These are phyloP conservation scores for Pristionchus arcanus DNA, from an alignment of 2,888 invertebrate genomes.

Conservation along the genomic window DNA sequence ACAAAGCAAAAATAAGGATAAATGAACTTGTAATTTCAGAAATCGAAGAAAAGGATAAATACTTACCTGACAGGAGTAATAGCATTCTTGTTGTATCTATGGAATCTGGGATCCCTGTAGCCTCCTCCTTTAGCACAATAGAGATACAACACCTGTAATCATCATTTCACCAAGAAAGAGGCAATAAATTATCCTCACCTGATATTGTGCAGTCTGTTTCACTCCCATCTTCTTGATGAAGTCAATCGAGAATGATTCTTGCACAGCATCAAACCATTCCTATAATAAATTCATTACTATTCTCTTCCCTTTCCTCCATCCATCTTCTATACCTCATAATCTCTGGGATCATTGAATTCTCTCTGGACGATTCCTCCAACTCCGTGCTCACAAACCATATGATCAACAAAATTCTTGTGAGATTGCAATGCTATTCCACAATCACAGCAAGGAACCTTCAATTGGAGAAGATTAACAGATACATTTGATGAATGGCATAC, in stretches of 20 bases:
- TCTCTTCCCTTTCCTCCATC: not conserved
- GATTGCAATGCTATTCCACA: slow-evolving; percentile 57
- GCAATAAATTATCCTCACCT: slow-evolving; percentile 40
- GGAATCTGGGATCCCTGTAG: slow-evolving; percentile 54
- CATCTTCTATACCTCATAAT: slow-evolving; percentile 59
- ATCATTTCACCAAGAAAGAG: not conserved
- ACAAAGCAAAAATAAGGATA: too few relatives aligned
- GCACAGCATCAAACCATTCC: slow-evolving; percentile 65
- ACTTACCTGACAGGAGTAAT: slow-evolving; percentile 47
- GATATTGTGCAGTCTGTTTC: slow-evolving; percentile 58
- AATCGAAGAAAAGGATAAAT: not conserved
- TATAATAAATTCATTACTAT: slow-evolving; percentile 18
- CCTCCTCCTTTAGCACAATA: slow-evolving; percentile 61
- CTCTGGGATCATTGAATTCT: slow-evolving; percentile 59
- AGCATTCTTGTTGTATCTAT: slow-evolving; percentile 53
- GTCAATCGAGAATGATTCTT: slow-evolving; percentile 63
- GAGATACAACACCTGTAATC: slow-evolving; percentile 58
- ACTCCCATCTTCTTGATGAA: slow-evolving; percentile 62
- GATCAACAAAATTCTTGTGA: slow-evolving; percentile 63
- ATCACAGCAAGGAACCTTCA: slow-evolving; percentile 60
- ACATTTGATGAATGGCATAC: too few relatives aligned
- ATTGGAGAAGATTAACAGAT: not conserved
- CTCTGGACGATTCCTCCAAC: slow-evolving; percentile 61
- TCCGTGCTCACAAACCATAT: slow-evolving; percentile 60
- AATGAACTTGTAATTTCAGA: too few relatives aligned